Percentiles rank a stretch among this genome's conserved stretches.
These are phyloP conservation scores for Netta rufina DNA, from an alignment of 2,797 vertebrate species.

Conservation along the genomic window DNA sequence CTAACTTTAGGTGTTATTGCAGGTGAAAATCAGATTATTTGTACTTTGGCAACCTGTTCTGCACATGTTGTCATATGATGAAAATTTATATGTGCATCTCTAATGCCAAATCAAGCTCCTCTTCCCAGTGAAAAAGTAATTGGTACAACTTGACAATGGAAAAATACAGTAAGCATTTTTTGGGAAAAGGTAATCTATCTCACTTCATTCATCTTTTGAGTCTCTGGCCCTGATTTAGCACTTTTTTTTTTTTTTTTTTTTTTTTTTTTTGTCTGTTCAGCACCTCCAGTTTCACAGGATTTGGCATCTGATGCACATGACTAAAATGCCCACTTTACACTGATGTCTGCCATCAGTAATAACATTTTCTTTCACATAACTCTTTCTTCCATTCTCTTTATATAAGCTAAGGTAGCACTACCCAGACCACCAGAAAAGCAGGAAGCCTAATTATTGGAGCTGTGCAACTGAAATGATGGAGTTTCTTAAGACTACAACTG, in stretches of 20 bases:
- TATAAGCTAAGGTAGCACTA: not conserved
- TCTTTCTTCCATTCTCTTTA: not conserved
- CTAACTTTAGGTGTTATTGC: not conserved
- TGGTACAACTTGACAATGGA: fast-evolving
- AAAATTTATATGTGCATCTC: not conserved
- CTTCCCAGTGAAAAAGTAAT: not conserved
- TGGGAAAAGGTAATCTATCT: not conserved
- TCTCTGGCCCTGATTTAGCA: not conserved
- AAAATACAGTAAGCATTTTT: not conserved
- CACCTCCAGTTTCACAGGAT: not conserved
- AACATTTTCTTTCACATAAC: not conserved
- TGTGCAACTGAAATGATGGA: not conserved
- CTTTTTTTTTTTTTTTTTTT: not conserved
- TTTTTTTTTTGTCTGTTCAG: not conserved
- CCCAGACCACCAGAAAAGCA: not conserved
- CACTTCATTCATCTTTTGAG: not conserved
- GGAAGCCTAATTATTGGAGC: not conserved
- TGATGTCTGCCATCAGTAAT: not conserved
- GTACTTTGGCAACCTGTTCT: not conserved
- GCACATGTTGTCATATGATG: not conserved
- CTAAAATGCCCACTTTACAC: not conserved
- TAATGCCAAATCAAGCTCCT: not conserved
- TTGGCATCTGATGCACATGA: fast-evolving
- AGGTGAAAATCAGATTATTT: not conserved
- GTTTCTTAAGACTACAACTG: not conserved